phyloP scores from a whole-genome alignment of 2,113 vertebrate genomes.

The Macrotus californicus region DNA sequence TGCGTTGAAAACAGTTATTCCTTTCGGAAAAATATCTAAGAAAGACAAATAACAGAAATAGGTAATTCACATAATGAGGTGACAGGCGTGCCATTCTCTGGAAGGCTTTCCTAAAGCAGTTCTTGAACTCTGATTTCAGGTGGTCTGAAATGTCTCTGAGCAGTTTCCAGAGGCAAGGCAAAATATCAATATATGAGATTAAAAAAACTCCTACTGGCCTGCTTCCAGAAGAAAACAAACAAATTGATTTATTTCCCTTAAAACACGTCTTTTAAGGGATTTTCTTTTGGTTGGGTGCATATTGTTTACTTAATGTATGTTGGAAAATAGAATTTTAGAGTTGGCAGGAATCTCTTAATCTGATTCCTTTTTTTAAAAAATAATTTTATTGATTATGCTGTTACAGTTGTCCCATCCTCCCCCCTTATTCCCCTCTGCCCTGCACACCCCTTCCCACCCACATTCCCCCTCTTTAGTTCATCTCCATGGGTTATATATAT shows the following conservation, averaged over 20 bases:
- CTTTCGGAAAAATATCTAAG: slow-evolving; percentile 6
- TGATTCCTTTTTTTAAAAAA: no score
- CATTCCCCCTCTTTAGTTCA: no score
- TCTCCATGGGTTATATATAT: no score
- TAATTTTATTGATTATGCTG: no score
- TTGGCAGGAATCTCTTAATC: neutral
- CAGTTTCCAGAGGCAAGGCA: neutral
- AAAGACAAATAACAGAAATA: neutral
- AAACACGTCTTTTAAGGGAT: neutral
- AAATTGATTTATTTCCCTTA: neutral
- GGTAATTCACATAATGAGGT: neutral
- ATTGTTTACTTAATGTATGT: neutral
- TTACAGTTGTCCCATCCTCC: no score
- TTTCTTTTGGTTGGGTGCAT: neutral
- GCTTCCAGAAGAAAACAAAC: neutral
- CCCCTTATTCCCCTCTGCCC: no score
- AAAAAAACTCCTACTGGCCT: neutral
- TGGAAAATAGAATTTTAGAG: neutral
- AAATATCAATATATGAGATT: neutral
- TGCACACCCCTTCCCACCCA: no score
- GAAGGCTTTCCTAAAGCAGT: neutral
- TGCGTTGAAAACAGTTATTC: neutral
- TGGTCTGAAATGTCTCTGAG: neutral
- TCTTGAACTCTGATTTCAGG: neutral
- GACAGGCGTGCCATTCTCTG: neutral